Evolutionary conservation across 2,113 vertebrate genomes (phyloP).

Genomic region (Microcebus lehilahytsara): DNA sequence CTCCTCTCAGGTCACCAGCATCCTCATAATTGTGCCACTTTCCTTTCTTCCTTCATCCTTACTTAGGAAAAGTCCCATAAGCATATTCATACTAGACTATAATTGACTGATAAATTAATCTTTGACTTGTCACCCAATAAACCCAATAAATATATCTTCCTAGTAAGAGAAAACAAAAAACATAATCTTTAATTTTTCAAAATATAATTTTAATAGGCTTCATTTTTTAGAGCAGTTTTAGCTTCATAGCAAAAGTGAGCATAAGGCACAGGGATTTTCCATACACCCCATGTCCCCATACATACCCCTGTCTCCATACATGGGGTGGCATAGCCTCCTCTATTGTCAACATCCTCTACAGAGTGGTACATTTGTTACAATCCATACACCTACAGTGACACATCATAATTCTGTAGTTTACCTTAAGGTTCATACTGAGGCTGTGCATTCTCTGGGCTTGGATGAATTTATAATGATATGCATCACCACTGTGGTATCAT

Average conservation of each 20-base stretch:
- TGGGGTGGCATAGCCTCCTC: neutral
- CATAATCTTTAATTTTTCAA: neutral
- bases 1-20: accelerated
- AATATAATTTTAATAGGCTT: neutral
- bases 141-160: neutral
- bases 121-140: neutral
- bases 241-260: neutral
- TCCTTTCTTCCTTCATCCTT: neutral
- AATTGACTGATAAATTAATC: neutral
- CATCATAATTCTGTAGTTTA: neutral
- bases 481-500: neutral
- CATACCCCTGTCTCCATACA: neutral
- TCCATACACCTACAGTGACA: neutral
- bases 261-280: neutral
- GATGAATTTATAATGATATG: neutral
- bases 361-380: neutral
- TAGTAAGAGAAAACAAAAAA: neutral
- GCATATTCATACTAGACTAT: neutral
- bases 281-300: too few relatives aligned
- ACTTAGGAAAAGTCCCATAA: neutral
- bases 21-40: neutral
- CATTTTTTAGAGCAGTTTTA: neutral
- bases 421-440: too few relatives aligned
- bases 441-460: neutral
- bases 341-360: neutral